Percentiles rank a stretch among this genome's conserved stretches.
These are phyloP conservation scores for Trypoxylon attenuatum DNA, from an alignment of 2,888 invertebrate genomes.

Conservation along the genomic window DNA sequence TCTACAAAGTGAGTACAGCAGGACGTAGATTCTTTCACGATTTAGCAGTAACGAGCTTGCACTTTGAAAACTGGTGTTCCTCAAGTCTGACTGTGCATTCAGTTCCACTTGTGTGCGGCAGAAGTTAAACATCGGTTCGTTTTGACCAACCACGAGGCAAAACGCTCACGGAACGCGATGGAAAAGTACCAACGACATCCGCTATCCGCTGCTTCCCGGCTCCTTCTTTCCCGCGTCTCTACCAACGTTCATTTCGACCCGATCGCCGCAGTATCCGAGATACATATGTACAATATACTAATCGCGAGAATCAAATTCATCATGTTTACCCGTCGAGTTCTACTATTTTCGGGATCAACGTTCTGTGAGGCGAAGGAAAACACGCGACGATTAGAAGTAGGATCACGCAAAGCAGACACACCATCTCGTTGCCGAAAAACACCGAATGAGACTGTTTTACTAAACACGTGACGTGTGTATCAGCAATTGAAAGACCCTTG, in stretches of 20 bases:
- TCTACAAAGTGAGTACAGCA: background rate
- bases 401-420: background rate
- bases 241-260: conserved; percentile 10
- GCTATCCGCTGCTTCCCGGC: conserved; percentile 37
- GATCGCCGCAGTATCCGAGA: conserved; percentile 1
- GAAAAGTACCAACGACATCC: conserved; percentile 34
- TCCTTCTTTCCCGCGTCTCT: conserved; percentile 19
- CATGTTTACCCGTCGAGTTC: too few species aligned
- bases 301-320: too few species aligned
- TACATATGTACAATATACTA: too few species aligned
- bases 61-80: too few species aligned
- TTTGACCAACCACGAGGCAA: background rate
- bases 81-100: background rate
- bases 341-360: too few species aligned
- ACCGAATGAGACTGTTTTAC: too few species aligned
- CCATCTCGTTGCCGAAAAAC: background rate
- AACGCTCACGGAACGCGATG: background rate
- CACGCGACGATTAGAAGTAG: too few species aligned
- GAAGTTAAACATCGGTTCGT: too few species aligned
- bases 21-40: background rate
- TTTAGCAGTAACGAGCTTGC: too few species aligned
- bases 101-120: background rate
- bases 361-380: too few species aligned
- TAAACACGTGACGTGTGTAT: too few species aligned
- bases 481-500: too few species aligned